Evolutionary conservation across 35 echinoderm and acorn worm genomes (phyloP).

Genomic region (Apostichopus californicus): DNA sequence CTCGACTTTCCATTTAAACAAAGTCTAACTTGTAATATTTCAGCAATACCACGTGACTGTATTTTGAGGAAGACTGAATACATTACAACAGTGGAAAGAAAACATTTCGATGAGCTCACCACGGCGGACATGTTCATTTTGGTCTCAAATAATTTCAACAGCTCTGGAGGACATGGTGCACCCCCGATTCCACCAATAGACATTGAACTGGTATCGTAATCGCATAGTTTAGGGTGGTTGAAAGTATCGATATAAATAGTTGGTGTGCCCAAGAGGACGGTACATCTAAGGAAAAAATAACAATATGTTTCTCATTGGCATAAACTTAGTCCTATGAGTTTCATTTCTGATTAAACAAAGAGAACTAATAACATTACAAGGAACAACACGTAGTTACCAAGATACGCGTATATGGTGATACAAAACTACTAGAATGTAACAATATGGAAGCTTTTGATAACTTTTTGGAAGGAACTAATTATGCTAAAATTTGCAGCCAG

Average conservation of each 20-base stretch:
- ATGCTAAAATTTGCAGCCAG: too few relatives aligned
- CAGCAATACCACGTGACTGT: too few relatives aligned
- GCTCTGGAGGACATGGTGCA: constrained; percentile 35
- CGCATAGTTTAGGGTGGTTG: constrained; percentile 66
- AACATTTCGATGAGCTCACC: background rate
- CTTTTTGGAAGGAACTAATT: too few relatives aligned
- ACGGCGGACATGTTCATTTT: constrained; percentile 29
- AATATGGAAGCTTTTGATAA: too few relatives aligned
- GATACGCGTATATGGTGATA: background rate
- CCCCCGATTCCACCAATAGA: constrained; percentile 69
- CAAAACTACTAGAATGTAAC: too few relatives aligned
- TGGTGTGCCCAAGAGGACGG: constrained; percentile 69
- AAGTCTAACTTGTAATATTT: too few relatives aligned
- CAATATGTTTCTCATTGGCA: background rate
- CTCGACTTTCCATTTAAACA: too few relatives aligned
- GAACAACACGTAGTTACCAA: too few relatives aligned
- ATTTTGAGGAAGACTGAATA: too few relatives aligned
- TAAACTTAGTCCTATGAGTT: too few relatives aligned
- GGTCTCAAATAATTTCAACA: constrained; percentile 5
- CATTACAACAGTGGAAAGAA: too few relatives aligned
- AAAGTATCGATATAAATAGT: constrained; percentile 88
- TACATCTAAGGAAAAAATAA: constrained; percentile 53
- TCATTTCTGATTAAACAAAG: background rate
- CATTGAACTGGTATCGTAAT: constrained; percentile 69
- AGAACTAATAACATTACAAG: background rate